Evolutionary conservation across 2,888 invertebrate species (phyloP), one percentile per base, ranked within the genome.

Genomic region (Callyntrura guangdongensis): DNA sequence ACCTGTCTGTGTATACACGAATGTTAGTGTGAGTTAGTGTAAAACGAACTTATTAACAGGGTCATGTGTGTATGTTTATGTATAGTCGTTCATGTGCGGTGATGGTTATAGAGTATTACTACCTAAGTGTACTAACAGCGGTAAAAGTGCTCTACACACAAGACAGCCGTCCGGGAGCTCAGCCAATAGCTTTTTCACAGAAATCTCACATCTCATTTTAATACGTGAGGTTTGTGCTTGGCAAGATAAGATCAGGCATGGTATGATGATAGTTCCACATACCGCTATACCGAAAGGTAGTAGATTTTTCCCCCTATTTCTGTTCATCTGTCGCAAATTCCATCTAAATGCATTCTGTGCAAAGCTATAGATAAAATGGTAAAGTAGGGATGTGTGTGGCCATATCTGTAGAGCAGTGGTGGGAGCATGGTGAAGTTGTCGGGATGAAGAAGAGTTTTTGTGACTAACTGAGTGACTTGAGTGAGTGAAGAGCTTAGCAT

Each of bases 401-500:
- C n/a, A n/a, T 53, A 14, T 53, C 4, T 36, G 36, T 27, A 27
- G 25, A 0, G 61, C 20, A 20, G 25, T 67, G 67, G 67, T 27
- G 25, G 47, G n/a, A 5, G 47, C 53, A 77, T n/a, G 25, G 56
- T 53, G 27, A 14, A 61, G 81, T 36, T 61, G 81, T 27, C 20
- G n/a, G 17, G 59, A 81, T 81, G 59, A 81, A 59, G 81, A 20
- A 81, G 81, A 81, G n/a, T 81, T 79, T 81, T 81, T 81, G 81
- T 81, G 81, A 81, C 79, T 79, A 79, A 56, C 81, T 81, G 81
- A 81, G 81, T 81, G 81, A 81, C 81, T 81, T 61, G 81, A 61
- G 59, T 61, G 77, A 69, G 81, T 69, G 87, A 87, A 87, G 87
- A 87, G 87, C 87, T 87, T 87, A 87, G 87, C 87, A 87, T 81